Conservation (phyloP, 2,888 invertebrate species). For the Cistogaster globosa region DNA sequence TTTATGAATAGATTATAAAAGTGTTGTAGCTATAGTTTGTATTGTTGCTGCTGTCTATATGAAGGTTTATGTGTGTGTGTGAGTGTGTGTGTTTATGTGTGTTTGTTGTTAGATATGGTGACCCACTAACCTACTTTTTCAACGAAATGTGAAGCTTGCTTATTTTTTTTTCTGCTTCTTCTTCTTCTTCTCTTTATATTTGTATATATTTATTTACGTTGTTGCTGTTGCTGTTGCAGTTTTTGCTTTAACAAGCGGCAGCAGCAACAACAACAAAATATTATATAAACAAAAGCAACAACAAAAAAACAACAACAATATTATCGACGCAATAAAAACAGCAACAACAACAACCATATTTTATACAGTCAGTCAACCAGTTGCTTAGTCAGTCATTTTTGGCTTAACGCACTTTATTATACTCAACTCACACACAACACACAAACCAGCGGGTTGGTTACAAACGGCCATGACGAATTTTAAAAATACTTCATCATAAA, state of each 20-base stretch:
- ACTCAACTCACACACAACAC: slow-evolving; percentile 3
- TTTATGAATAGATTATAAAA: slow-evolving; percentile 45
- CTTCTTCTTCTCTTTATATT: slow-evolving; percentile 33
- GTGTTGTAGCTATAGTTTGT: neutral
- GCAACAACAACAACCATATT: slow-evolving; percentile 54
- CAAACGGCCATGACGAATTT: too few relatives aligned
- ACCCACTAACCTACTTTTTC: slow-evolving; percentile 93
- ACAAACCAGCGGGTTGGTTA: neutral
- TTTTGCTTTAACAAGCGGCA: slow-evolving; percentile 67
- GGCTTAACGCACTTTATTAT: slow-evolving; percentile 26
- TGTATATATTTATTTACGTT: slow-evolving; percentile 36
- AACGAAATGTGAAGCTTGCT: slow-evolving; percentile 80
- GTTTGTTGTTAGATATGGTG: slow-evolving; percentile 80
- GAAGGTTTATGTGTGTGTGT: slow-evolving; percentile 57
- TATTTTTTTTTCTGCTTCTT: slow-evolving; percentile 13
- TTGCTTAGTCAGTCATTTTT: slow-evolving; percentile 22
- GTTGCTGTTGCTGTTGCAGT: slow-evolving; percentile 3
- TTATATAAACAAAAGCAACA: slow-evolving; percentile 65
- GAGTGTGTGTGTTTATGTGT: slow-evolving; percentile 54
- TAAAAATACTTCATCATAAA: neutral
- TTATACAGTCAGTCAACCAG: slow-evolving; percentile 14
- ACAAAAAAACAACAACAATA: slow-evolving; percentile 25
- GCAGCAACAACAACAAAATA: slow-evolving; percentile 59
- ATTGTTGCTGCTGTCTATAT: slow-evolving; percentile 36
- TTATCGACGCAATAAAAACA: slow-evolving; percentile 57